Evolutionary conservation across 2,113 vertebrate genomes (phyloP).

Genomic region (Cettia cetti): DNA sequence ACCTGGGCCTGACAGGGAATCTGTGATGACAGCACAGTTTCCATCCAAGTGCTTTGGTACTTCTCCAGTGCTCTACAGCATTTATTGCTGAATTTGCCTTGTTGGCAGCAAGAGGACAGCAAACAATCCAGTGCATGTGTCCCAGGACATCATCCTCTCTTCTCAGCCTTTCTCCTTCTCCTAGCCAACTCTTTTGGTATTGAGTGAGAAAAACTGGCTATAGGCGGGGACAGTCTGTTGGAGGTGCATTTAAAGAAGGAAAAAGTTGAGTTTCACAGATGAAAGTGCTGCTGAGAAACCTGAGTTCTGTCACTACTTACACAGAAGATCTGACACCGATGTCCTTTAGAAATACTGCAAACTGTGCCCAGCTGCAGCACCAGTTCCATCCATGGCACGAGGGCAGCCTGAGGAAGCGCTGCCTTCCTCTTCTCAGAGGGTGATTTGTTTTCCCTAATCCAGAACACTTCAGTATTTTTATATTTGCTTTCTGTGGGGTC

Average conservation of each 20-base stretch:
- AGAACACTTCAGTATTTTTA: neutral
- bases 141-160: accelerated
- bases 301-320: neutral
- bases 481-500: neutral
- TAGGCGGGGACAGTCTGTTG: neutral
- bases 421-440: neutral
- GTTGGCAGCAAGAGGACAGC: neutral
- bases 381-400: neutral
- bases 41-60: neutral
- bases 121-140: neutral
- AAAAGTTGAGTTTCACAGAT: neutral
- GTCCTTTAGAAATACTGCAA: neutral
- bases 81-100: neutral
- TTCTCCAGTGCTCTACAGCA: neutral
- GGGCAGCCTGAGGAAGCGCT: neutral
- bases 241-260: neutral
- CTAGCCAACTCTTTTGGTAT: neutral
- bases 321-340: neutral
- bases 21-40: neutral
- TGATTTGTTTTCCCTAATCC: neutral
- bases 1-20: neutral
- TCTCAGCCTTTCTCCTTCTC: neutral
- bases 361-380: neutral
- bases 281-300: neutral
- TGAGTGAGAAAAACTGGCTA: neutral